Conservation (phyloP, 2,888 invertebrate genomes). For the Acanthosepion esculentum region DNA sequence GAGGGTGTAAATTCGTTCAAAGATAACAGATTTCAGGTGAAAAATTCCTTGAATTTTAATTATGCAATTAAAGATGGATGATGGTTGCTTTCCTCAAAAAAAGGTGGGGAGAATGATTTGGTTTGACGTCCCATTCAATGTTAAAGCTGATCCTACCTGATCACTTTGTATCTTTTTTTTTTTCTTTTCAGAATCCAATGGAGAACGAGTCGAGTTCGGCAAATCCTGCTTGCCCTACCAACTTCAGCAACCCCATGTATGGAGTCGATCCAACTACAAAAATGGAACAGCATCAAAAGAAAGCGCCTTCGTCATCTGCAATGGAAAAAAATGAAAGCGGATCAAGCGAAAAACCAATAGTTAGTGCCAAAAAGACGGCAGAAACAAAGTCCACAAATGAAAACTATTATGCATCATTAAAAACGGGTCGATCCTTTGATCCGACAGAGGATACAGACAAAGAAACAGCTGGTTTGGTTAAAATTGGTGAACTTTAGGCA, state of each 20-base stretch:
- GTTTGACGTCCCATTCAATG: too few species aligned
- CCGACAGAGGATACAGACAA: constrained; percentile 57
- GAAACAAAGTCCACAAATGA: constrained; percentile 46
- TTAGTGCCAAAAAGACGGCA: neutral
- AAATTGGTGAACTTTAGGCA: constrained; percentile 52
- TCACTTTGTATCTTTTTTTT: neutral
- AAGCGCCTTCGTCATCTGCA: too few species aligned
- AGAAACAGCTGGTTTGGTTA: constrained; percentile 57
- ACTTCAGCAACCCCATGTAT: constrained; percentile 70
- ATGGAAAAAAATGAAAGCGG: constrained; percentile 37
- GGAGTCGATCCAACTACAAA: constrained; percentile 58
- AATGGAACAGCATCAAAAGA: constrained; percentile 40
- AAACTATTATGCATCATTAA: constrained; percentile 45
- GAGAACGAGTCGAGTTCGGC: constrained; percentile 46
- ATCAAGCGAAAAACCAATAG: neutral
- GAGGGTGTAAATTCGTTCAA: too few species aligned
- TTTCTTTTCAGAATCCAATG: constrained; percentile 46
- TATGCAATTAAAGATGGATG: too few species aligned
- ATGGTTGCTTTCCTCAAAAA: too few species aligned
- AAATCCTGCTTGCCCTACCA: constrained; percentile 57
- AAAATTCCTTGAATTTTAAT: too few species aligned
- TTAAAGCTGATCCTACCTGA: neutral
- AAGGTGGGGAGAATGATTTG: too few species aligned
- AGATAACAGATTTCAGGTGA: too few species aligned
- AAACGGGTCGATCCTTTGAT: constrained; percentile 52